These are phyloP conservation scores for Desoria tigrina DNA, from an alignment of 2,888 invertebrate species.

Conservation along the genomic window DNA sequence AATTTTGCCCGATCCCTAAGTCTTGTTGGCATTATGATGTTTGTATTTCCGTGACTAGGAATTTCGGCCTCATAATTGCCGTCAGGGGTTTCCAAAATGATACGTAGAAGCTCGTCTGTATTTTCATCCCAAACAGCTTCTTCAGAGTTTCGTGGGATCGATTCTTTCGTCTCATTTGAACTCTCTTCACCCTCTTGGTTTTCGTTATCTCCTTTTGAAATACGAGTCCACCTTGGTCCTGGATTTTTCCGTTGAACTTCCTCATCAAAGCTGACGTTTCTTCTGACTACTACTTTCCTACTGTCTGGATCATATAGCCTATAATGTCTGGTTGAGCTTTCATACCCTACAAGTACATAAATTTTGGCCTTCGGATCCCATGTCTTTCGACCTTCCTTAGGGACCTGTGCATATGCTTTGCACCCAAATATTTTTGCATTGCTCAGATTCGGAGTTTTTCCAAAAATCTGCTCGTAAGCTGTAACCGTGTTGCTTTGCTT, in stretches of 20 bases:
- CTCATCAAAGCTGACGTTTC: slow-evolving; percentile 25
- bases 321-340: not conserved
- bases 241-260: not conserved
- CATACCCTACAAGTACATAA: slow-evolving; percentile 3
- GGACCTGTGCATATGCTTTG: slow-evolving; percentile 26
- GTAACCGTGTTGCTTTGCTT: slow-evolving; percentile 33
- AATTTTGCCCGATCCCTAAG: not conserved
- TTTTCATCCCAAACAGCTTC: not conserved
- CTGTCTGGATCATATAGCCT: not conserved
- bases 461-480: slow-evolving; percentile 50
- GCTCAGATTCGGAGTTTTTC: slow-evolving; percentile 47
- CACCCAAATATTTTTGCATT: slow-evolving; percentile 53
- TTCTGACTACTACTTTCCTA: not conserved
- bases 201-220: not conserved
- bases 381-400: not conserved
- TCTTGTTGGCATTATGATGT: not conserved
- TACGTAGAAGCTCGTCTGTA: not conserved
- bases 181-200: not conserved
- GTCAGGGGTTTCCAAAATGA: too few species aligned
- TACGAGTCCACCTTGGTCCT: not conserved
- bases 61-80: too few species aligned
- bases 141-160: too few species aligned
- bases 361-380: not conserved
- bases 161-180: not conserved
- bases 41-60: not conserved